Evolutionary conservation across 2,888 invertebrate species (phyloP).

Genomic region (Troides aeacus): DNA sequence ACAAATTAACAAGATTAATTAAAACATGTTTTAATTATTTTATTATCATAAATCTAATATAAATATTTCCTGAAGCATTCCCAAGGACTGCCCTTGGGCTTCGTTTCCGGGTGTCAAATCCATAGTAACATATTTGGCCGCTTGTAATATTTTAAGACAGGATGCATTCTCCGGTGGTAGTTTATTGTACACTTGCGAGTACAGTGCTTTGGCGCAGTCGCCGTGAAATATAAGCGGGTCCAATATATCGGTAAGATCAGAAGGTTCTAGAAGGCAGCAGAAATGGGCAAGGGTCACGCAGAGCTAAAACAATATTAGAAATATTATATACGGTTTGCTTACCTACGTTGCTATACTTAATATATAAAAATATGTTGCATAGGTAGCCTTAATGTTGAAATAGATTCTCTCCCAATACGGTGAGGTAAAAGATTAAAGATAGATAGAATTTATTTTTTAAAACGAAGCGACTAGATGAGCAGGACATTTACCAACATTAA

Average conservation of each 20-base stretch:
- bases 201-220: constrained; percentile 62
- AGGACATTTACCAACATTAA: no score
- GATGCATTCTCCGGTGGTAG: constrained; percentile 68
- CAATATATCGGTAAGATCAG: constrained; percentile 80
- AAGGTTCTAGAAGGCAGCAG: constrained; percentile 76
- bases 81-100: constrained; percentile 57
- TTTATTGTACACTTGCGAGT: constrained; percentile 62
- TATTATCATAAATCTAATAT: constrained; percentile 64
- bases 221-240: constrained; percentile 73
- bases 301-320: constrained; percentile 74
- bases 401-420: no score
- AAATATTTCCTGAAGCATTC: constrained; percentile 72
- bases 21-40: neutral
- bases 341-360: no score
- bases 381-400: no score
- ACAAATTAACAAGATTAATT: neutral
- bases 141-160: constrained; percentile 65
- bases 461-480: no score
- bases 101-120: constrained; percentile 58
- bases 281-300: constrained; percentile 88
- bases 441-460: no score
- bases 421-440: no score
- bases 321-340: neutral
- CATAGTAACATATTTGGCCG: constrained; percentile 72
- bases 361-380: no score